Conservation (phyloP, 2,113 vertebrate species). For the Cricetomys ansorgei region DNA sequence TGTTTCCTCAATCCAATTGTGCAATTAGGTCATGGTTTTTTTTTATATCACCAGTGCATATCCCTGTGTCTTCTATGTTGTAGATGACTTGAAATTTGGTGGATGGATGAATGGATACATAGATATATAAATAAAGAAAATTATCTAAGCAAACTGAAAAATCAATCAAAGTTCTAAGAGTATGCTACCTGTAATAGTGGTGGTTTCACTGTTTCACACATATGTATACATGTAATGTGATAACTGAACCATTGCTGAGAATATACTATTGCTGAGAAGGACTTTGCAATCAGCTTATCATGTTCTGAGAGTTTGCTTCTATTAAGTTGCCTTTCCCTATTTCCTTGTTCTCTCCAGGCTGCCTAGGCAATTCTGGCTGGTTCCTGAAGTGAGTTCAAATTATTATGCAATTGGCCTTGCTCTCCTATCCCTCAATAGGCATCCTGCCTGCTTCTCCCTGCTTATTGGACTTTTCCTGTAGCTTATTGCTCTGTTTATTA, state of each 20-base stretch:
- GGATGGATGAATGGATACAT: not conserved
- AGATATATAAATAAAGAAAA: not conserved
- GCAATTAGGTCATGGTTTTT: not conserved
- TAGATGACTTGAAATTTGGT: not conserved
- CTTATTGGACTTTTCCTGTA: slow-evolving; percentile 33
- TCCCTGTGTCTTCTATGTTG: not conserved
- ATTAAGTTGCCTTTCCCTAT: not conserved
- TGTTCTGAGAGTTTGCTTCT: not conserved
- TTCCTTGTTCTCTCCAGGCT: not conserved
- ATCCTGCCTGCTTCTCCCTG: not conserved
- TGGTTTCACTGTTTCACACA: not conserved
- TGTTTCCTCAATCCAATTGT: not conserved
- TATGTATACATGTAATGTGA: not conserved
- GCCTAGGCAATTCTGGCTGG: not conserved
- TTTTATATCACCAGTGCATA: not conserved
- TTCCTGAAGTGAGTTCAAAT: slow-evolving; percentile 41
- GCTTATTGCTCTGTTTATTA: slow-evolving; percentile 43
- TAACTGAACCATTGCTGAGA: not conserved
- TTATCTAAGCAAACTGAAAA: not conserved
- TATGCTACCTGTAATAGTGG: not conserved
- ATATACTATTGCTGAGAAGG: not conserved
- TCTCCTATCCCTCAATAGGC: not conserved
- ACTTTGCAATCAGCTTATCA: not conserved
- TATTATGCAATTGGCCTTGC: not conserved
- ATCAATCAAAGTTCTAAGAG: not conserved